Base-by-base conservation (phyloP, 2,888 invertebrate species). In the Cinara cedri region DNA sequence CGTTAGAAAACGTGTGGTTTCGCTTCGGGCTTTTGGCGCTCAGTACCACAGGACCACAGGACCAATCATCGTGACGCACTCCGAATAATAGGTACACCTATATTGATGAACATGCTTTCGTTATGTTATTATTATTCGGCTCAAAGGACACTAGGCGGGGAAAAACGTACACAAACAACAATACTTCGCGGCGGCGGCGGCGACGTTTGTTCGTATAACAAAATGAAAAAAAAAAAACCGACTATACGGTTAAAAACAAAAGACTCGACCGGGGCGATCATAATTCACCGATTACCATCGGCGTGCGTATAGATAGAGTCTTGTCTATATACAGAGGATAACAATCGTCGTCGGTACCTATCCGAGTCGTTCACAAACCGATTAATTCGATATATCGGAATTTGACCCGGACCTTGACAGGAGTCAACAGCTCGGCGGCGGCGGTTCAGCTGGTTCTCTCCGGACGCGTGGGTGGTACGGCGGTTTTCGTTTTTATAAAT, bases 381-480 rank as follows among this genome's bases (percentile, higher is more conserved):
- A 72, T 72, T 72, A 72, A 72, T 72, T 72, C 72, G 72, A 72
- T 72, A 26, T 49, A 72, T 62, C 34, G 72, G 72, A 74, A 74
- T 74, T 62, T 51, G 72, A 62, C 72, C 72, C 72, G 51, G 72
- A 74, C 72, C 72, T 74, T 74, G 72, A 74, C 72, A 62, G 72
- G 34, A 74, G 72, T 74, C 72, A 62, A 74, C 72, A 62, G 72
- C 72, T 74, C 44, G 46, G 49, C 21, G 26, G 24, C 19, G 6
- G 60, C 21, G 24, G 57, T 19, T n/a, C 16, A 2, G 62, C 34
- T 34, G 34, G 34, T 34, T 3, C n/a, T n/a, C n/a, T n/a, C n/a
- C 44, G 71, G 72, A 72, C 72, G n/a, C n/a, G 72, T 72, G 72
- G 62, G 72, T 62, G 72, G 62, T 49, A n/a, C n/a, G n/a, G n/a